Conservation (phyloP, 2,888 invertebrate species). For the Clepsis dumicolana region DNA sequence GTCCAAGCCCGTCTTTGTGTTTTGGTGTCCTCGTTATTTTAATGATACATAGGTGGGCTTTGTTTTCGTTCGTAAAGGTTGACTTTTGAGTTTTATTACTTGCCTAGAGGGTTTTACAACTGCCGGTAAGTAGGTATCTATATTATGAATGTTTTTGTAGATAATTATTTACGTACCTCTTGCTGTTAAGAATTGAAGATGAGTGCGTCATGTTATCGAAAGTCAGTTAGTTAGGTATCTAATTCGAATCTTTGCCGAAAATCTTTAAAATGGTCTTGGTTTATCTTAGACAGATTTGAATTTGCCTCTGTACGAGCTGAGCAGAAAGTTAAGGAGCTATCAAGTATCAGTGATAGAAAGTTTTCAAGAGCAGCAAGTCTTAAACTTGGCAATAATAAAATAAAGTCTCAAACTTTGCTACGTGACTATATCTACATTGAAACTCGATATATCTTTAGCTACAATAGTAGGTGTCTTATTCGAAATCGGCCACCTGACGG, state of each 20-base stretch:
- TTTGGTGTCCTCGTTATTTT: conserved; percentile 35
- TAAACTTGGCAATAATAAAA: background rate
- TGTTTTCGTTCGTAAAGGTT: conserved; percentile 15
- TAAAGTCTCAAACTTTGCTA: background rate
- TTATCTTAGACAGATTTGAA: too few species aligned
- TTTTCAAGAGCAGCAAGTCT: background rate
- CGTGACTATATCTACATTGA: background rate
- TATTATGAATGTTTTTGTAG: too few species aligned
- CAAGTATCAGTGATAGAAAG: background rate
- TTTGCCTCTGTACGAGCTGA: too few species aligned
- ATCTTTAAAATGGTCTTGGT: too few species aligned
- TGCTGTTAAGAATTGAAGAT: too few species aligned
- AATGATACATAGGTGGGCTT: conserved; percentile 42
- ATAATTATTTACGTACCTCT: too few species aligned
- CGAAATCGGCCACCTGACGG: conserved; percentile 23
- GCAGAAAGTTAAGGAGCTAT: background rate
- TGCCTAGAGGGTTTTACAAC: background rate
- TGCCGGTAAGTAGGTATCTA: background rate
- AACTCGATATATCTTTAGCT: conserved; percentile 15
- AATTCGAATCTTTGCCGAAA: too few species aligned
- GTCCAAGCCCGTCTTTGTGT: conserved; percentile 26
- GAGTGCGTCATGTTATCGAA: too few species aligned
- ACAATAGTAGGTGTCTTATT: conserved; percentile 26
- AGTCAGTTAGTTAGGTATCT: too few species aligned
- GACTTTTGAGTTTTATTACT: background rate